Percentiles rank a stretch among this genome's conserved stretches.
Evolutionary conservation across 2,113 vertebrate species (phyloP).

Genomic region (Nesogale talazaci): DNA sequence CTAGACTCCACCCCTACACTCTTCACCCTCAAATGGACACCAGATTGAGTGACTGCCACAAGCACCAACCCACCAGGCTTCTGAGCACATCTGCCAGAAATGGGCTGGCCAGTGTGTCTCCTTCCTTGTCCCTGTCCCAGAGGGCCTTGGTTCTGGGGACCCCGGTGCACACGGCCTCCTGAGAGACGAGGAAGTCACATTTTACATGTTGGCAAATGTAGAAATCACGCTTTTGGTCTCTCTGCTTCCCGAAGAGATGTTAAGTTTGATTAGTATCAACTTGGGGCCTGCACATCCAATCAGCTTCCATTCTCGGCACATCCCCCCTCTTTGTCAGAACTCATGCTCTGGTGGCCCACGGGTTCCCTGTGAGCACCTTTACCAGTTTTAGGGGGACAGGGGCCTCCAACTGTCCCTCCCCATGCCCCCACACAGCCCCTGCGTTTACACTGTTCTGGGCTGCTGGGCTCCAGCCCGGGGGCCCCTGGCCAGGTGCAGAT

Average conservation of each 20-base stretch:
- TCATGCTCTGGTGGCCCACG: background rate
- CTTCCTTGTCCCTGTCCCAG: background rate
- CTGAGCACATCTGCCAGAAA: no score
- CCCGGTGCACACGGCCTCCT: no score
- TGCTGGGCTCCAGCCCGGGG: background rate
- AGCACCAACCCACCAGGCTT: background rate
- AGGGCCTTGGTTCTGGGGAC: background rate
- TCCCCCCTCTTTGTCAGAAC: background rate
- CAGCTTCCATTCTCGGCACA: background rate
- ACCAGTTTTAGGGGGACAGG: no score
- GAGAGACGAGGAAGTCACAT: background rate
- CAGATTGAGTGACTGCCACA: no score
- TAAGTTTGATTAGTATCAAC: background rate
- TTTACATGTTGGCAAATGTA: background rate
- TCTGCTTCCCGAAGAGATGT: conserved; percentile 11
- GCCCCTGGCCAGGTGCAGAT: background rate
- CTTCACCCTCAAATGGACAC: no score
- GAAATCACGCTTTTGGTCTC: background rate
- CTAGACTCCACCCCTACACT: no score
- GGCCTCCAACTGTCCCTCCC: no score
- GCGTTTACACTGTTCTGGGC: background rate
- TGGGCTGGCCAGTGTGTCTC: no score
- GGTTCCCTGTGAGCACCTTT: background rate
- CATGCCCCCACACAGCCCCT: background rate
- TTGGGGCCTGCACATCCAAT: background rate